A percentile compares a stretch with the other conserved stretches of the same genome.
Evolutionary conservation across 2,113 vertebrate genomes (phyloP).

Genomic region (Triplophysa dalaica): DNA sequence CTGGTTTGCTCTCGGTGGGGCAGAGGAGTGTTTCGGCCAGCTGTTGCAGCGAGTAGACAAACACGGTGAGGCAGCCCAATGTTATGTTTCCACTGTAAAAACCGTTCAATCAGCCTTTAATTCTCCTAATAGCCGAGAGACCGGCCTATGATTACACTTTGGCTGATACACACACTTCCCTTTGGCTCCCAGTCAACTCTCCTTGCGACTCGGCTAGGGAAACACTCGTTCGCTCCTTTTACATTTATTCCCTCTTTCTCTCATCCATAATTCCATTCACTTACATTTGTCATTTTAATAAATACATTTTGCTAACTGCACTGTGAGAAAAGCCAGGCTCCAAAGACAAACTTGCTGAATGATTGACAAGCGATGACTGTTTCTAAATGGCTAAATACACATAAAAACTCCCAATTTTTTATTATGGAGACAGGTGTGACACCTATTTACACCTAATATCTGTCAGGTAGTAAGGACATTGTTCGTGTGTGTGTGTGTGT

Average conservation of each 20-base stretch:
- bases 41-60: slow-evolving; percentile 32
- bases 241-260: slow-evolving; percentile 8
- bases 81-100: slow-evolving; percentile 56
- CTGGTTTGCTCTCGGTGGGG: neutral
- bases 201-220: neutral
- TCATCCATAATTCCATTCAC: neutral
- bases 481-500: neutral
- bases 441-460: neutral
- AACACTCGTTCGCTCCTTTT: slow-evolving; percentile 2
- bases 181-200: slow-evolving; percentile 46
- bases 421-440: neutral
- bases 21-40: slow-evolving; percentile 9
- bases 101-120: slow-evolving; percentile 48
- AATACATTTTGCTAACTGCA: neutral
- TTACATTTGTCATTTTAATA: slow-evolving; percentile 1
- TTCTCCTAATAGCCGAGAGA: slow-evolving; percentile 53
- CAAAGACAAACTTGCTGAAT: neutral
- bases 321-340: neutral
- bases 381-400: too few relatives aligned
- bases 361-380: neutral
- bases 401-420: too few relatives aligned
- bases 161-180: slow-evolving; percentile 52
- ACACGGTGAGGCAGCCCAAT: slow-evolving; percentile 40
- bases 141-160: slow-evolving; percentile 53
- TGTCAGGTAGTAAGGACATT: neutral